Evolutionary conservation across 2,113 vertebrate species (phyloP), one percentile per base, ranked within the genome.

Genomic region (Calonectris borealis): DNA sequence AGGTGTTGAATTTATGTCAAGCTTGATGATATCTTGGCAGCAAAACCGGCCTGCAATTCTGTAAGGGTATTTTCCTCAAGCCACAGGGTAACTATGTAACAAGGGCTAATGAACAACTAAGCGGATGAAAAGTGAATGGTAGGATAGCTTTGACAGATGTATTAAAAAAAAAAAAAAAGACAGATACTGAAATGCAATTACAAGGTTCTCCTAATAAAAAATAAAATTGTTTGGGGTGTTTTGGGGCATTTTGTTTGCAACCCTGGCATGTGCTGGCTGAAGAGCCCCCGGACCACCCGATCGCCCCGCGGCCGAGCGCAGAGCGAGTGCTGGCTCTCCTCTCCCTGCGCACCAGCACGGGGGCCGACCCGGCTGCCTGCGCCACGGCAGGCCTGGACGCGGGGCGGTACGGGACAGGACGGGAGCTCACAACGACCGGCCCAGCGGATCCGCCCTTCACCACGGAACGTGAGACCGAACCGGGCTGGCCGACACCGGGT

Each of bases 201-300:
- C 29, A 58, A 7, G 2, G 6, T 15, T 58, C 18, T 40, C 14
- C 44, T 51, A 79, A 42, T 11, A 38, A 60, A 44, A 62, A 29
- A 9, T 3, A 5, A 34, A 46, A 42, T 4, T 0, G 3, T 19
- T 16, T 16, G 26, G 13, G 2, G 22, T 13, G 8, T 18, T 55
- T 20, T 4, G 24, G 4, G 4, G 8, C 1, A 15, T 16, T 51
- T 55, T 16, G 22, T 48, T 51, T 5, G 36, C 17, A 13, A 1
- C 24, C 6, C 40, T 9, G 20, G 3, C n/a, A 5, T 0, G 25
- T 8, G 10, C 24, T 2, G 44, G 7, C 48, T 18, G 24, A 18
- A 25, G 57, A 27, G 19, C 10, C 14, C 10, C 16, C 18, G 6
- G 13, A 48, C n/a, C 26, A 4, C 7, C 16, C 16, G 2, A 7